A percentile compares a stretch with the other conserved stretches of the same genome.
These are phyloP conservation scores for Drosophila tropicalis DNA, from an alignment of 1,140 invertebrate species.

Conservation along the genomic window DNA sequence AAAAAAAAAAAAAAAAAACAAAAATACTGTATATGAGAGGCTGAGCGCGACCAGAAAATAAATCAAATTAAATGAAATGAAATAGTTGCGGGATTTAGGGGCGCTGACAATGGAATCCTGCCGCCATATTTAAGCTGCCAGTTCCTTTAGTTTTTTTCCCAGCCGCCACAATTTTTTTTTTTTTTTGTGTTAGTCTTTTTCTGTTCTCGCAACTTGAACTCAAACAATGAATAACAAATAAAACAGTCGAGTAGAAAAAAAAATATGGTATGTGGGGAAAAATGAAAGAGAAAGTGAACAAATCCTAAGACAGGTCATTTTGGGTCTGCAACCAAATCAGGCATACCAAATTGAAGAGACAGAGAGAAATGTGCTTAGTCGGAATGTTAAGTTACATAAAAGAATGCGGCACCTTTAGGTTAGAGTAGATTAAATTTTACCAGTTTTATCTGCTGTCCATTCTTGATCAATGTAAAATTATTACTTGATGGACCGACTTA, in stretches of 20 bases:
- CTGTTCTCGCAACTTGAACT: constrained; percentile 24
- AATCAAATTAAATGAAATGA: constrained; percentile 81
- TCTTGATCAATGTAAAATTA: not conserved
- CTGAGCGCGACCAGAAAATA: constrained; percentile 49
- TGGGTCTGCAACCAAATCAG: constrained; percentile 44
- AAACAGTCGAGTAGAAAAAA: constrained; percentile 28
- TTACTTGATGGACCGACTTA: constrained; percentile 5
- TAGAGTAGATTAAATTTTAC: not conserved
- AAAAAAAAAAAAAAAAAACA: constrained; percentile 47
- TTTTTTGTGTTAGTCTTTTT: constrained; percentile 12
- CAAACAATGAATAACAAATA: constrained; percentile 52
- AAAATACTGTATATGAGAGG: constrained; percentile 31
- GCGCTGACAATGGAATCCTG: constrained; percentile 61
- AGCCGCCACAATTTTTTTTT: not conserved
- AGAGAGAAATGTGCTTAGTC: not conserved
- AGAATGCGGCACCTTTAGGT: not conserved
- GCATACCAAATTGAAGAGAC: constrained; percentile 12
- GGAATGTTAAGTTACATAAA: constrained; percentile 6
- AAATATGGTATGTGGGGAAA: not conserved
- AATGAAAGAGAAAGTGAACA: constrained; percentile 42
- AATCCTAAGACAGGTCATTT: constrained; percentile 49
- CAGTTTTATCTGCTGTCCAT: not conserved
- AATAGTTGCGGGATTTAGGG: constrained; percentile 70
- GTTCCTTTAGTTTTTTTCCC: constrained; percentile 17
- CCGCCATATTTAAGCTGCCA: constrained; percentile 51